A percentile compares a stretch with the other conserved stretches of the same genome.
Conservation (phyloP, 2,797 vertebrate species). For the Onychomys arenicola region DNA sequence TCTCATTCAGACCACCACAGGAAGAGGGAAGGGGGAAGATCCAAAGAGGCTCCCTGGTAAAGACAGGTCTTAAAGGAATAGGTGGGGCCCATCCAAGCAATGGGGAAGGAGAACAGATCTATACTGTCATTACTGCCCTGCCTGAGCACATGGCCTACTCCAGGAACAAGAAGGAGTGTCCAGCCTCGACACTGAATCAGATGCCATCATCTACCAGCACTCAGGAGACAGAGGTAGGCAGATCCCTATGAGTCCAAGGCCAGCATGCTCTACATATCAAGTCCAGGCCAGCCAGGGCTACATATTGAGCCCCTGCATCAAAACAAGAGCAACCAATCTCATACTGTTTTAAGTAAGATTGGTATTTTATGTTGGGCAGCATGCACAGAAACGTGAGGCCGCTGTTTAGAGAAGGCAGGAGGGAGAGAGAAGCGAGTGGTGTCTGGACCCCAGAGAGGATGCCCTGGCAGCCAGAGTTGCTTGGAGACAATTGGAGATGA, state of each 20-base stretch:
- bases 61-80: not conserved
- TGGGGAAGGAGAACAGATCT: not conserved
- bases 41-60: not conserved
- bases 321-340: not conserved
- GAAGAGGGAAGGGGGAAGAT: not conserved
- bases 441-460: rapidly evolving
- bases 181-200: not conserved
- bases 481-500: not conserved
- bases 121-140: not conserved
- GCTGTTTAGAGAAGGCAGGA: not conserved
- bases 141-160: not conserved
- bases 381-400: not conserved
- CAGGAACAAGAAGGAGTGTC: not conserved
- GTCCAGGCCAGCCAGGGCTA: not conserved
- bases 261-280: not conserved
- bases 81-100: not conserved
- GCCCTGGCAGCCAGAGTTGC: not conserved
- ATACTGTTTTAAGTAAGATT: not conserved
- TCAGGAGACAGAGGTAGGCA: not conserved
- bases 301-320: not conserved
- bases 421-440: too few species aligned
- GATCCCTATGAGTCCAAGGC: not conserved
- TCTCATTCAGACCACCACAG: not conserved
- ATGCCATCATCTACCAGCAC: not conserved
- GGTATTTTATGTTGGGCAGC: not conserved